phyloP scores from a whole-genome alignment of 92 coral and sea anemone genomes.

The Bergia puertoricense region DNA sequence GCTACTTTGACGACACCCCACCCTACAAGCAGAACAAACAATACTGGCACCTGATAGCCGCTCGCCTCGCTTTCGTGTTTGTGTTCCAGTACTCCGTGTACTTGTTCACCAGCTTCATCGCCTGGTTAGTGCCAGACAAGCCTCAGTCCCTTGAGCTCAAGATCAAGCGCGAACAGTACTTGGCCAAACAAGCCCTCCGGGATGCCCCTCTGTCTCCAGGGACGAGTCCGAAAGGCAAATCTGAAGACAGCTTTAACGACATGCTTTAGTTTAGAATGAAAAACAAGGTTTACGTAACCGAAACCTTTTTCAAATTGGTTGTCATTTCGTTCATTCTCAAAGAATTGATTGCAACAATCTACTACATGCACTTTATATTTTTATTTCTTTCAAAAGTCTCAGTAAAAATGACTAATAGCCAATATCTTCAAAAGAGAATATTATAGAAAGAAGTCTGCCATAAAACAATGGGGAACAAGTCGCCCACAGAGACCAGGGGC shows the following conservation, averaged over 20 bases:
- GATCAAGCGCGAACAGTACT: slow-evolving; percentile 69
- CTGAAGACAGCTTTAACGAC: neutral
- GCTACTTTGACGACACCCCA: slow-evolving; percentile 64
- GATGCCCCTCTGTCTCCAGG: slow-evolving; percentile 32
- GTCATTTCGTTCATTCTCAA: neutral
- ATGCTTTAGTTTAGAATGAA: slow-evolving; percentile 27
- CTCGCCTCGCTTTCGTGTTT: slow-evolving; percentile 87
- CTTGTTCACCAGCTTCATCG: slow-evolving; percentile 65
- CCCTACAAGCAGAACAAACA: slow-evolving; percentile 64
- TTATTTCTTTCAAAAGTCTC: neutral
- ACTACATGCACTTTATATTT: neutral
- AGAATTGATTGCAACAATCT: neutral
- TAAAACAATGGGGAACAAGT: neutral
- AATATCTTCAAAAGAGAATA: too few relatives aligned
- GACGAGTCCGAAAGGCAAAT: neutral
- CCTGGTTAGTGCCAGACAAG: slow-evolving; percentile 80
- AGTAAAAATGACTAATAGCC: too few relatives aligned
- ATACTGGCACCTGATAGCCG: slow-evolving; percentile 89
- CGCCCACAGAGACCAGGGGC: too few relatives aligned
- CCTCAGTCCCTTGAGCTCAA: slow-evolving; percentile 67
- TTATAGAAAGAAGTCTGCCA: too few relatives aligned
- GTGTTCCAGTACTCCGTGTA: slow-evolving; percentile 81
- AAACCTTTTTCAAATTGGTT: neutral
- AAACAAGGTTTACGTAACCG: neutral
- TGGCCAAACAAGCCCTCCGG: slow-evolving; percentile 51